Conservation (phyloP, 1,140 invertebrate species). For the Colletes latitarsis region DNA sequence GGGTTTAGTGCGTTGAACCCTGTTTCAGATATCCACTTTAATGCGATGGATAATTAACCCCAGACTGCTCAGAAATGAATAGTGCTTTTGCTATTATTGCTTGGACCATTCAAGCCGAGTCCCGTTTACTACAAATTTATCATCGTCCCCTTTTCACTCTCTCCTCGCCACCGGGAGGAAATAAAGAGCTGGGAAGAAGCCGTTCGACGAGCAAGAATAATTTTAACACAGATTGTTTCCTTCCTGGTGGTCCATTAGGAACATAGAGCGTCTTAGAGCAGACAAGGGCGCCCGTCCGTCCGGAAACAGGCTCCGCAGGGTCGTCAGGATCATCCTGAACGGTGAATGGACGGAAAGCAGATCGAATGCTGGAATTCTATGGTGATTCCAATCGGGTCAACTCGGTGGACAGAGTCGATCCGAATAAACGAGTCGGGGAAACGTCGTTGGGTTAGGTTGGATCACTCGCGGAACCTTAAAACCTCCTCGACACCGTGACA, state of each 20-base stretch:
- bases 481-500: slow-evolving; percentile 34
- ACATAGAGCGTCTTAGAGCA: slow-evolving; percentile 58
- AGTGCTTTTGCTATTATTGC: too few species aligned
- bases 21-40: too few species aligned
- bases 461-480: slow-evolving; percentile 44
- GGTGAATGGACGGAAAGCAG: background rate
- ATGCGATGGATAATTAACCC: too few species aligned
- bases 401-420: slow-evolving; percentile 23
- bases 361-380: slow-evolving; percentile 29
- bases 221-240: slow-evolving; percentile 66
- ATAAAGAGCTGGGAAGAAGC: too few species aligned
- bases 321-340: slow-evolving; percentile 10
- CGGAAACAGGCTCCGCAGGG: background rate
- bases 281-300: slow-evolving; percentile 17
- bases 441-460: slow-evolving; percentile 39
- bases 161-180: too few species aligned
- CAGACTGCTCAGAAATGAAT: too few species aligned
- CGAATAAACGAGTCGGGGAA: slow-evolving; percentile 57
- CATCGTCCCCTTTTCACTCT: background rate
- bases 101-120: too few species aligned
- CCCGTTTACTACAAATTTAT: too few species aligned
- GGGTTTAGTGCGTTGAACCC: background rate
- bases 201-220: slow-evolving; percentile 48
- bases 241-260: slow-evolving; percentile 63
- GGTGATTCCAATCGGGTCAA: slow-evolving; percentile 34